Evolutionary conservation across 2,888 invertebrate genomes (phyloP).

Genomic region (Drosophila tripunctata): DNA sequence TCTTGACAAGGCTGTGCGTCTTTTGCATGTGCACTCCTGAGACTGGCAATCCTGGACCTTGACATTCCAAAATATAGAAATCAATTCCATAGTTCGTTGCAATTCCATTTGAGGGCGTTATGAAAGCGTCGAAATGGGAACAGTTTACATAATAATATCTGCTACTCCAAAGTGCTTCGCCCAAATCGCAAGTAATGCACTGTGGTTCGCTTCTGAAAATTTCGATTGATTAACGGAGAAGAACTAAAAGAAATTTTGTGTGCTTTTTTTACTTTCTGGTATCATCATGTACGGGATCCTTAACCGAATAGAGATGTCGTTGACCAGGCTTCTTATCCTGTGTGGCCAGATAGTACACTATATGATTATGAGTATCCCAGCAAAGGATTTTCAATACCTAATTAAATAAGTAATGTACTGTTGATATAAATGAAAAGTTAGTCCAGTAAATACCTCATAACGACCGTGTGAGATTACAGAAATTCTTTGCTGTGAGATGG

Average conservation of each 20-base stretch:
- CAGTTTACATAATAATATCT: constrained; percentile 93
- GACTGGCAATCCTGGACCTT: constrained; percentile 95
- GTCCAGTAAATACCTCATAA: constrained; percentile 88
- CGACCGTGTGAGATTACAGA: constrained; percentile 94
- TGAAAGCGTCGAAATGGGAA: constrained; percentile 92
- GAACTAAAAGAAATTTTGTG: background rate
- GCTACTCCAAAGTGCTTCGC: constrained; percentile 91
- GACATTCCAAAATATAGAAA: constrained; percentile 93
- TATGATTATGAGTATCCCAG: constrained; percentile 93
- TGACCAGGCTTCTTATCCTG: constrained; percentile 93
- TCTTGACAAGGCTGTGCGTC: constrained; percentile 90
- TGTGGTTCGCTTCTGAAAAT: constrained; percentile 87
- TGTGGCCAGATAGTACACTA: constrained; percentile 91
- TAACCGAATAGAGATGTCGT: constrained; percentile 93
- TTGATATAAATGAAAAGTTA: background rate
- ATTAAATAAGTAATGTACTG: background rate
- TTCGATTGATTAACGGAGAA: background rate
- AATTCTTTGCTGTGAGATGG: constrained; percentile 91
- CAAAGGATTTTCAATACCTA: constrained; percentile 88
- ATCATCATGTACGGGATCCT: constrained; percentile 89
- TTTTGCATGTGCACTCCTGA: constrained; percentile 90
- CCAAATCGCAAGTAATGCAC: constrained; percentile 94
- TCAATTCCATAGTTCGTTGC: constrained; percentile 83
- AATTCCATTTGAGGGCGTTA: constrained; percentile 86
- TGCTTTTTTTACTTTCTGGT: constrained; percentile 85